A percentile compares a stretch with the other conserved stretches of the same genome.
phyloP scores from a whole-genome alignment of 2,797 vertebrate species.

The Clarias pachynema region DNA sequence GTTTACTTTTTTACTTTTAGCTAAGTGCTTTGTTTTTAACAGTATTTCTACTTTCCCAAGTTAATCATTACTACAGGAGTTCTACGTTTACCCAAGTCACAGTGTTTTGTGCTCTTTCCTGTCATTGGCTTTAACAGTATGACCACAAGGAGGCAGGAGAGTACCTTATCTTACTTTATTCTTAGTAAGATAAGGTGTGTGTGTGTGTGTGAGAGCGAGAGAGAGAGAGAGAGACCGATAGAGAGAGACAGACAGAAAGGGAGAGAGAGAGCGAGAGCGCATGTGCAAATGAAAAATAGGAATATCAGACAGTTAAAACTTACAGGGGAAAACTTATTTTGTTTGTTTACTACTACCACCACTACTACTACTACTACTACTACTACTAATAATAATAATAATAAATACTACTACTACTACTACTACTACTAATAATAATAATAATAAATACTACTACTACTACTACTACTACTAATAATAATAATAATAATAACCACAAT shows the following conservation, averaged over 20 bases:
- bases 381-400: background rate
- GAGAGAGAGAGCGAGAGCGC: background rate
- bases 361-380: background rate
- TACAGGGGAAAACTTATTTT: background rate
- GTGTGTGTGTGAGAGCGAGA: background rate
- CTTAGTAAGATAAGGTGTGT: background rate
- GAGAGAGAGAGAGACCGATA: background rate
- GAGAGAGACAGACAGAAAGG: background rate
- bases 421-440: background rate
- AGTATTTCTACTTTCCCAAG: background rate
- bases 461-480: background rate
- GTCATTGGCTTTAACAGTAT: background rate
- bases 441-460: background rate
- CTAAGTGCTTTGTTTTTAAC: background rate
- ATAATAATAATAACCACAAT: background rate
- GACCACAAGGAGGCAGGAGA: conserved; percentile 29
- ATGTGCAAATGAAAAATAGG: background rate
- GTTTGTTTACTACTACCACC: background rate
- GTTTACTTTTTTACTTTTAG: background rate
- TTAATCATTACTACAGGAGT: background rate
- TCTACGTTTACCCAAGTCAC: background rate
- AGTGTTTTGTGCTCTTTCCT: background rate
- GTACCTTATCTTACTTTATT: background rate
- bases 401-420: background rate
- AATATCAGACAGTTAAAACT: background rate